Evolutionary conservation across 2,888 invertebrate genomes (phyloP), one percentile per base, ranked within the genome.

Genomic region (Polydrusus tereticollis): DNA sequence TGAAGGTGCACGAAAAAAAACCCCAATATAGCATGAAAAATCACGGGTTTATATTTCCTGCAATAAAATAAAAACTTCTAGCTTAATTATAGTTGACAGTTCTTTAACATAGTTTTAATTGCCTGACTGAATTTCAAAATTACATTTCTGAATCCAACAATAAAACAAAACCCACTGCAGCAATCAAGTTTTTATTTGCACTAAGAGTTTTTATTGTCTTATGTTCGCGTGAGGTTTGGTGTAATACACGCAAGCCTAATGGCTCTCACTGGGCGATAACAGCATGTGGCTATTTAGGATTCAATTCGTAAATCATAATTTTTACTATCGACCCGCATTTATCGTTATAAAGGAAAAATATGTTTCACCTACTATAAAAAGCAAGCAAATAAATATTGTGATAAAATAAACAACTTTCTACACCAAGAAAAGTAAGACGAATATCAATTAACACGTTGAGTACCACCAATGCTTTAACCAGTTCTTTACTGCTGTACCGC

Each of bases 271-370:
- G 14, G 1, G 8, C 52, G 52, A 29, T 52, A 52, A 52, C 12
- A 29, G 26, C 52, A 1, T n/a, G n/a, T n/a, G 52, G 5, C 7
- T 12, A 52, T 26, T 52, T 52, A n/a, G 29, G 29, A 52, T 29
- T 29, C 52, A 21, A 52, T 52, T 52, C 21, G 52, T 12, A 52
- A 52, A 52, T 52, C 29, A 29, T 52, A 12, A 20, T 45, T 18
- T 45, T 45, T 45, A n/a, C 45, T 8, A 45, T 18, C 20, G 14
- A 20, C 20, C n/a, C 8, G 2, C 7, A 45, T 45, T 1, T n/a
- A n/a, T n/a, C n/a, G n/a, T n/a, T n/a, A n/a, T n/a, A 45, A 45
- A 2, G 20, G 45, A 20, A 45, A 45, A 45, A 45, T 20, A 45
- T 20, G 45, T 45, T 45, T 10, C 20, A 45, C 45, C 45, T 45